phyloP scores from a whole-genome alignment of 2,888 invertebrate species.

The Callosobruchus maculatus region DNA sequence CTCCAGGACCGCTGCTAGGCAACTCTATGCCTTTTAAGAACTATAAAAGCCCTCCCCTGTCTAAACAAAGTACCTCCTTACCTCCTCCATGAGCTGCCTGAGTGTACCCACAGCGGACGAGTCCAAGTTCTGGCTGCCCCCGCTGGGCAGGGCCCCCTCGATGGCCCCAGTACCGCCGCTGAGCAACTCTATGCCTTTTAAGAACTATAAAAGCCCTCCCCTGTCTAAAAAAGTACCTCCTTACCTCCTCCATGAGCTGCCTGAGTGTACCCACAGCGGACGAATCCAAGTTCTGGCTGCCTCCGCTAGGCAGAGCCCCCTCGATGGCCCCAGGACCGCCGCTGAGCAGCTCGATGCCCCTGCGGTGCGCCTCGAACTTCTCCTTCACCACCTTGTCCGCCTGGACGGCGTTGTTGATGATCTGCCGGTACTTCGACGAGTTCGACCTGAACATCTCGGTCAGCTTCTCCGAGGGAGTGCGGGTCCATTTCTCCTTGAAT shows the following conservation, averaged over 20 bases:
- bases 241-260: slow-evolving; percentile 72
- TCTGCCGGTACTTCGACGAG: slow-evolving; percentile 87
- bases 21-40: too few relatives aligned
- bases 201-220: too few relatives aligned
- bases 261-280: slow-evolving; percentile 66
- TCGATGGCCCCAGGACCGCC: slow-evolving; percentile 66
- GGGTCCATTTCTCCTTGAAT: slow-evolving; percentile 90
- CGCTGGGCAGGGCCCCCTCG: too few relatives aligned
- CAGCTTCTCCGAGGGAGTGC: slow-evolving; percentile 82
- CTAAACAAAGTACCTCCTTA: too few relatives aligned
- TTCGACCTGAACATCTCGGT: slow-evolving; percentile 87
- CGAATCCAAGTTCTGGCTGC: slow-evolving; percentile 53
- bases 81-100: too few relatives aligned
- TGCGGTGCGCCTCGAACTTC: slow-evolving; percentile 75
- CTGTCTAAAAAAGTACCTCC: too few relatives aligned
- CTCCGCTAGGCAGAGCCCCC: slow-evolving; percentile 65
- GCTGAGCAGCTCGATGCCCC: slow-evolving; percentile 80
- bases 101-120: too few relatives aligned
- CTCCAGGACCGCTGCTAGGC: too few relatives aligned
- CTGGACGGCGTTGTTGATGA: slow-evolving; percentile 83
- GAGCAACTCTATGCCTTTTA: too few relatives aligned
- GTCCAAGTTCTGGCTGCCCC: too few relatives aligned
- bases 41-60: too few relatives aligned
- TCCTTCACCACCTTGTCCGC: slow-evolving; percentile 81
- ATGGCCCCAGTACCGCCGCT: too few relatives aligned